Evolutionary conservation across 1,140 invertebrate genomes (phyloP).

Genomic region (Bombus turneri): DNA sequence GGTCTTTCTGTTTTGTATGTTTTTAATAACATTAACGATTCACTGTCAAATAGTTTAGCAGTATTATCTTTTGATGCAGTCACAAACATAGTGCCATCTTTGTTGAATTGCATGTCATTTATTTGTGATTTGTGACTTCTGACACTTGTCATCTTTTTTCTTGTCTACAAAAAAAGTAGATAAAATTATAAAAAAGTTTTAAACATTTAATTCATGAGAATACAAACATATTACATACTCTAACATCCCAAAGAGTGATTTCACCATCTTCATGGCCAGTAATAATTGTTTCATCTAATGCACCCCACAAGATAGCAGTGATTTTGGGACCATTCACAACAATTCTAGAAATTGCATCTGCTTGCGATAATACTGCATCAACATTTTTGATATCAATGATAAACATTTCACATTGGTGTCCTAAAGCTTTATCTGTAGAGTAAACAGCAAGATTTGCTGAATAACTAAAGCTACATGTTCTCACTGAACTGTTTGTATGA

Average conservation of each 20-base stretch:
- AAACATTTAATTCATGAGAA: conserved; percentile 31
- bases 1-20: conserved; percentile 98
- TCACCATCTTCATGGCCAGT: conserved; percentile 98
- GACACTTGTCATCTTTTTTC: conserved; percentile 89
- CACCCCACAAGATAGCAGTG: conserved; percentile 96
- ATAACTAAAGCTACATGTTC: conserved; percentile 96
- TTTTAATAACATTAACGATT: conserved; percentile 92
- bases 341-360: conserved; percentile 85
- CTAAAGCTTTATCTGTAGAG: conserved; percentile 96
- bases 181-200: neutral
- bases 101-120: conserved; percentile 97
- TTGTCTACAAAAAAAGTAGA: conserved; percentile 84
- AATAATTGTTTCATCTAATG: conserved; percentile 94
- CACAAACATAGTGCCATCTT: conserved; percentile 97
- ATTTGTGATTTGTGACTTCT: conserved; percentile 93
- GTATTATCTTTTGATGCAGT: conserved; percentile 97
- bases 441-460: conserved; percentile 96
- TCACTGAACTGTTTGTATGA: conserved; percentile 92
- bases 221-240: conserved; percentile 83
- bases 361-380: conserved; percentile 84
- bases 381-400: conserved; percentile 91
- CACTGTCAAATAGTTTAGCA: conserved; percentile 96
- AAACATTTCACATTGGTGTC: conserved; percentile 94
- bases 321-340: conserved; percentile 90
- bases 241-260: conserved; percentile 95